These are phyloP conservation scores for Thereuonema tuberculata DNA, from an alignment of 1,140 invertebrate genomes.

Conservation along the genomic window DNA sequence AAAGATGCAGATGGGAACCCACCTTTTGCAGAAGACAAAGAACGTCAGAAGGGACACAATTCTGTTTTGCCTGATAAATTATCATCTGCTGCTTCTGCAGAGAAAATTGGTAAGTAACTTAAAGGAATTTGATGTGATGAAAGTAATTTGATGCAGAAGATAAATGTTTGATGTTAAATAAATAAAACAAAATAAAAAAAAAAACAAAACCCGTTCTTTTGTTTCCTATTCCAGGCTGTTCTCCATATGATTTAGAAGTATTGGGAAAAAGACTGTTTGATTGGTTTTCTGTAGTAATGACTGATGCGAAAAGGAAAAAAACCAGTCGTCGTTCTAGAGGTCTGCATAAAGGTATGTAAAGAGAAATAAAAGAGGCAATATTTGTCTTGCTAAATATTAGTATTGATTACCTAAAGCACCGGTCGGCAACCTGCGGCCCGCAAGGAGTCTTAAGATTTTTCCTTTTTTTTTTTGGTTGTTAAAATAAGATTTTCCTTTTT, in stretches of 20 bases:
- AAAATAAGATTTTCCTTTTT: no score
- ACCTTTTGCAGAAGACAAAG: slow-evolving; percentile 46
- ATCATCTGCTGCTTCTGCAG: neutral
- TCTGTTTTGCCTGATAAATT: slow-evolving; percentile 35
- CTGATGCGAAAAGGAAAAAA: slow-evolving; percentile 45
- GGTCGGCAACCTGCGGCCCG: no score
- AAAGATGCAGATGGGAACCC: slow-evolving; percentile 1
- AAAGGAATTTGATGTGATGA: no score
- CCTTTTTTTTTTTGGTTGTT: no score
- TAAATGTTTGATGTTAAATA: neutral
- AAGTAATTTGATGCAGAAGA: neutral
- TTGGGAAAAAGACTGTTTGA: slow-evolving; percentile 82
- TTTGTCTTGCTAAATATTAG: no score
- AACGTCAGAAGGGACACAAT: slow-evolving; percentile 48
- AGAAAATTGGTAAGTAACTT: slow-evolving; percentile 1
- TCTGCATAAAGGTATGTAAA: no score
- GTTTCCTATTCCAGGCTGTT: slow-evolving; percentile 37
- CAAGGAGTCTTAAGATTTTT: no score
- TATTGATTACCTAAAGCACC: no score
- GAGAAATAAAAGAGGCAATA: no score
- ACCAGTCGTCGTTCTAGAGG: neutral
- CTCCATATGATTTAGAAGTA: slow-evolving; percentile 53
- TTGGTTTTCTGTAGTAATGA: slow-evolving; percentile 87
- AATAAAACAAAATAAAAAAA: neutral
- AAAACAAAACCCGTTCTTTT: neutral